Evolutionary conservation across 2,888 invertebrate species (phyloP).

Genomic region (Hylaea fasciaria): DNA sequence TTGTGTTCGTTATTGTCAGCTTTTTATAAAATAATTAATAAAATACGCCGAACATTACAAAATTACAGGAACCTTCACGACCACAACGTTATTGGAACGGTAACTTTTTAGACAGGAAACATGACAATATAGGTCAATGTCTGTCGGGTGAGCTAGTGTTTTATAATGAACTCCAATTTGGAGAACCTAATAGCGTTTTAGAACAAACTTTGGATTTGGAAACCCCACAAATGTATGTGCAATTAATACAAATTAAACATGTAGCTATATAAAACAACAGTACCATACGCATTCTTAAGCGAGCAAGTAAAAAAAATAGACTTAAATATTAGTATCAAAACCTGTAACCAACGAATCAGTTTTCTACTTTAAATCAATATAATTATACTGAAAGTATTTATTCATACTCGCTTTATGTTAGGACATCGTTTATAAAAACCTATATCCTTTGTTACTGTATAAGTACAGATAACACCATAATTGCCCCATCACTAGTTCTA

Average conservation of each 20-base stretch:
- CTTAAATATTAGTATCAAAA: neutral
- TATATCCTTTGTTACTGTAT: constrained; percentile 15
- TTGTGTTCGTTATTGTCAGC: too few species aligned
- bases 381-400: constrained; percentile 9
- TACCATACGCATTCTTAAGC: neutral
- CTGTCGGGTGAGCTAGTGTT: too few species aligned
- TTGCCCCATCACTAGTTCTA: too few species aligned
- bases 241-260: neutral
- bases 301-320: neutral
- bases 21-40: too few species aligned
- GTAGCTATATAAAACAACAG: neutral
- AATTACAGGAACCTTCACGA: too few species aligned
- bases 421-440: constrained; percentile 24
- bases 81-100: too few species aligned
- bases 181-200: neutral
- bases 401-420: constrained; percentile 21
- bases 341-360: too few species aligned
- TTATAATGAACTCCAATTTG: neutral
- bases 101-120: too few species aligned
- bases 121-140: too few species aligned
- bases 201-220: neutral
- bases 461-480: too few species aligned
- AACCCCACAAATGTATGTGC: neutral
- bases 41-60: too few species aligned
- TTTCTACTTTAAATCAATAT: too few species aligned